Conservation (phyloP, 1,140 invertebrate genomes). For the Eueides isabella region DNA sequence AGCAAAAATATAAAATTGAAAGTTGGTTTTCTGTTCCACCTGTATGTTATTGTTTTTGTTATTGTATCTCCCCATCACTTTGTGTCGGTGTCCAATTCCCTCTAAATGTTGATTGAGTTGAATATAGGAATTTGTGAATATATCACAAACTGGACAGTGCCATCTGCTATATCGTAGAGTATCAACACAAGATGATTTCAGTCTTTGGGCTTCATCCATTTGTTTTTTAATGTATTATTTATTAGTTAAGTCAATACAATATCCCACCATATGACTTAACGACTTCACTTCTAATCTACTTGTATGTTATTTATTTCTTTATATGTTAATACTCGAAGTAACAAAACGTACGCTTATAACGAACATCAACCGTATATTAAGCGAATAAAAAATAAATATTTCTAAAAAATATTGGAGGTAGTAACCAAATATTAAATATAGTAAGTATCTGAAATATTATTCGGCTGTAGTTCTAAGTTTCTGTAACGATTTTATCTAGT, state of each 20-base stretch:
- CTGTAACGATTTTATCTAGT: not conserved
- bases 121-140: constrained; percentile 67
- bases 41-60: constrained; percentile 37
- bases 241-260: not conserved
- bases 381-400: not conserved
- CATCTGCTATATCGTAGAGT: constrained; percentile 53
- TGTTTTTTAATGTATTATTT: not conserved
- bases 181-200: constrained; percentile 9
- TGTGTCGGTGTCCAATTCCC: constrained; percentile 66
- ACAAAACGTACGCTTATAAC: not conserved
- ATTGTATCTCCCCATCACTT: constrained; percentile 49
- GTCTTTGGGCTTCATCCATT: constrained; percentile 32
- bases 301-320: not conserved
- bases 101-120: constrained; percentile 72
- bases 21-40: constrained; percentile 50
- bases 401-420: not conserved
- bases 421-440: not conserved
- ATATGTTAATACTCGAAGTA: not conserved
- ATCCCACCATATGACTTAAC: not conserved
- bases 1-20: constrained; percentile 54
- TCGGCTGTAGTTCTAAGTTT: not conserved
- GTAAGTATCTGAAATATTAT: not conserved
- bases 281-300: not conserved
- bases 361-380: not conserved
- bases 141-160: constrained; percentile 61